Conservation (phyloP, 1,140 invertebrate genomes). For the Kradibia gibbosae region DNA sequence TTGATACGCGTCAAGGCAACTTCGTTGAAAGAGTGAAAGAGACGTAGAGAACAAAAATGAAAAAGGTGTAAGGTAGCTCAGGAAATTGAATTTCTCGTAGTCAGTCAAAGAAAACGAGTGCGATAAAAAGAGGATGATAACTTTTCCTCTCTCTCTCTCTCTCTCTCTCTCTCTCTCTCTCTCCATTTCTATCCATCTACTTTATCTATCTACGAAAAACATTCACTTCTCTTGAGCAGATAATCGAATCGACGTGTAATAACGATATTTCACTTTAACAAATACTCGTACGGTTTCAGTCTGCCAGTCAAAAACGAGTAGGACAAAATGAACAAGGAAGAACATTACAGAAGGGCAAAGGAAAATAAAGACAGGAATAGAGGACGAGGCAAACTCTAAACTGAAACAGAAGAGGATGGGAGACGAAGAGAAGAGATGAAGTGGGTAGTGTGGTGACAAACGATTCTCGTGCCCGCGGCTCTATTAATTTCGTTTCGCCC, state of each 20-base stretch:
- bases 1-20: not conserved
- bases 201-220: constrained; percentile 14
- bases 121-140: not conserved
- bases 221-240: constrained; percentile 20
- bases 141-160: not conserved
- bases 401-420: not conserved
- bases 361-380: not conserved
- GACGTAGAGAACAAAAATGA: not conserved
- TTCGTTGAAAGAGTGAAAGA: not conserved
- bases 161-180: not conserved
- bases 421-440: constrained; percentile 25
- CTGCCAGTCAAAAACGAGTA: not conserved
- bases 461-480: not conserved
- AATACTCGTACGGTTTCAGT: constrained; percentile 24
- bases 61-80: not conserved
- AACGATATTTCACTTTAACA: constrained; percentile 53
- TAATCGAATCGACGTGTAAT: constrained; percentile 50
- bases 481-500: constrained; percentile 25
- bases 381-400: not conserved
- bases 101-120: constrained; percentile 51
- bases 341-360: not conserved
- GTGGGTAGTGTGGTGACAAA: constrained; percentile 3
- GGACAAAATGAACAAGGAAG: not conserved
- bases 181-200: not conserved
- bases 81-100: constrained; percentile 43